Evolutionary conservation across 1,140 invertebrate genomes (phyloP), one percentile per base, ranked within the genome.

Genomic region (Drosophila takahashii): DNA sequence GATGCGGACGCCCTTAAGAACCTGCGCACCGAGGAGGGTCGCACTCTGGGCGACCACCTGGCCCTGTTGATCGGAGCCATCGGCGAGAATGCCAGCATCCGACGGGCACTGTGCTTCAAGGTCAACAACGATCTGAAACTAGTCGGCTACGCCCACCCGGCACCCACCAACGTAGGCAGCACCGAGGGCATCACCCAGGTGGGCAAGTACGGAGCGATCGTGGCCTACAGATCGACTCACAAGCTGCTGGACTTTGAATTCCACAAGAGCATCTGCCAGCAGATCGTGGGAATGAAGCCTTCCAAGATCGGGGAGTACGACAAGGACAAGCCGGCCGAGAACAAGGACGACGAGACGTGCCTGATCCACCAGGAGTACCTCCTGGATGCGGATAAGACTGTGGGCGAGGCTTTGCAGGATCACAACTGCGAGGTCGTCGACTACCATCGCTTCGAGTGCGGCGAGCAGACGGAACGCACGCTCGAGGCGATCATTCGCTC

Each of bases 281-380:
- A 99, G 90, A 95, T 99, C 80, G 96, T 99, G 42, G 97, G 97
- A 16, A 96, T 98, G 95, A 97, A 97, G 85, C 98, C 98, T 1
- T 91, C 76, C 26, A 95, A 95, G 92, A 94, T 98, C 74, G 97
- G 97, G 11, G 92, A 95, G 77, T 92, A 94, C 61, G 93, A 93
- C 48, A 92, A 93, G 51, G 95, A 96, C 78, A 92, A 94, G 79
- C 95, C 95, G 16, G 90, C 91, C 3, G 90, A 93, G 60, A 94
- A 95, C 79, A 79, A 94, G 53, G 95, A 96, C 75, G 95, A 97
- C 18, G 96, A 97, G 93, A 93, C 93, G 1, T 94, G 94, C 77
- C 93, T 99, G 54, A 94, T 98, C 51, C 95, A 95, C 91, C 98
- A 98, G 93, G 97, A 98, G 84, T 98, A 96, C 92, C 92, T 98